Conservation (phyloP, 2,113 vertebrate genomes). For the Syngnathus scovelli region DNA sequence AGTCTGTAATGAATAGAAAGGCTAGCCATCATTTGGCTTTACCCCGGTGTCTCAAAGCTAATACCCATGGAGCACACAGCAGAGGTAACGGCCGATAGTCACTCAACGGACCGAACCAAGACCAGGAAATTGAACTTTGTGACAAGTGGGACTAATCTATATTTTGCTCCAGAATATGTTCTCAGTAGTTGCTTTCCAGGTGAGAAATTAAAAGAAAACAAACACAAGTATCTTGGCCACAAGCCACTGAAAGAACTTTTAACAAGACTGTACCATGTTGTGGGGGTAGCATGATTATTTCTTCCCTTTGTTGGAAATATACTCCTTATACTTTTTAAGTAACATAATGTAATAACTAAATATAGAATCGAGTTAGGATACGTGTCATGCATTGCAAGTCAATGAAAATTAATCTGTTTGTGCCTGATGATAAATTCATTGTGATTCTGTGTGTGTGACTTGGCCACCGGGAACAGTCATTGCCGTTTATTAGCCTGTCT, state of each 20-base stretch:
- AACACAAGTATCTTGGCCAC: background rate
- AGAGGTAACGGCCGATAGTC: slow-evolving; percentile 6
- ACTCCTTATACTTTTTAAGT: background rate
- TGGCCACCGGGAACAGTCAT: too few relatives aligned
- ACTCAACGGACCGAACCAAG: slow-evolving; percentile 10
- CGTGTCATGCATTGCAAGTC: too few relatives aligned
- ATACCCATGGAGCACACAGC: slow-evolving; percentile 25
- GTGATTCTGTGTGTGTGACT: too few relatives aligned
- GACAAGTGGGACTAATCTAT: background rate
- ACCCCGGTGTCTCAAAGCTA: slow-evolving; percentile 49
- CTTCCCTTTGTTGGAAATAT: background rate
- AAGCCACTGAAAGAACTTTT: background rate
- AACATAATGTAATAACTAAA: too few relatives aligned
- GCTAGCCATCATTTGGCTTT: slow-evolving; percentile 50
- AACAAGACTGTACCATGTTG: background rate
- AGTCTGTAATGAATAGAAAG: slow-evolving; percentile 36
- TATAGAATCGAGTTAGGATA: too few relatives aligned
- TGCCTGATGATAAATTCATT: too few relatives aligned
- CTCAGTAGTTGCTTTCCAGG: background rate
- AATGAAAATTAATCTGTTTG: too few relatives aligned
- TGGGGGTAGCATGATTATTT: background rate
- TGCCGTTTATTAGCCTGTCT: too few relatives aligned
- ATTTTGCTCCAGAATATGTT: background rate
- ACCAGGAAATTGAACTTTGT: slow-evolving; percentile 11
- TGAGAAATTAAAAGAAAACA: background rate